Conservation (phyloP, 2,888 invertebrate genomes). For the Yponomeuta plumbellus region DNA sequence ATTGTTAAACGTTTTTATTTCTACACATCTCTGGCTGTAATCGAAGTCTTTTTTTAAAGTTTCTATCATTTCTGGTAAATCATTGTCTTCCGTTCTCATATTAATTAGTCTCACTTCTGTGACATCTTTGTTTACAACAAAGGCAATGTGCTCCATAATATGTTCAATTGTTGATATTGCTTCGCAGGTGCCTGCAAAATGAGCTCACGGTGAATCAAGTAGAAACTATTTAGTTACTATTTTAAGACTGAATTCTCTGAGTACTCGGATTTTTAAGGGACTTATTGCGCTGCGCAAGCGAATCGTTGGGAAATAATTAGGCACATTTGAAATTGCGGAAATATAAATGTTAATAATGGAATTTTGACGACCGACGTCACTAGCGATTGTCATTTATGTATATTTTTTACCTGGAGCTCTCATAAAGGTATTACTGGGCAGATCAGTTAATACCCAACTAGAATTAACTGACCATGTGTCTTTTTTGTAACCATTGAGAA, state of each 20-base stretch:
- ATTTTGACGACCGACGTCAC: too few species aligned
- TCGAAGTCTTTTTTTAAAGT: slow-evolving; percentile 71
- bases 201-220: too few species aligned
- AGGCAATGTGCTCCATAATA: slow-evolving; percentile 82
- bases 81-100: slow-evolving; percentile 62
- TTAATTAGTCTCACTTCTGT: slow-evolving; percentile 75
- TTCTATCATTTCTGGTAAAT: slow-evolving; percentile 69
- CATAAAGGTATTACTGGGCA: slow-evolving; percentile 80
- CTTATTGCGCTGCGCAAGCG: too few species aligned
- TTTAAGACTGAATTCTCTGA: too few species aligned
- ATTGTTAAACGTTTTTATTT: slow-evolving; percentile 75
- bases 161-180: slow-evolving; percentile 77
- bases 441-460: slow-evolving; percentile 76
- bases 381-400: too few species aligned
- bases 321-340: too few species aligned
- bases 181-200: slow-evolving; percentile 69
- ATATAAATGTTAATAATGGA: too few species aligned
- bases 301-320: too few species aligned
- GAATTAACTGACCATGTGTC: slow-evolving; percentile 68
- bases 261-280: too few species aligned
- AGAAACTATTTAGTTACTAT: not conserved
- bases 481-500: slow-evolving; percentile 74
- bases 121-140: slow-evolving; percentile 73
- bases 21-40: slow-evolving; percentile 67
- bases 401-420: slow-evolving; percentile 83